A percentile compares a stretch with the other conserved stretches of the same genome.
These are phyloP conservation scores for Dryobotodes eremita DNA, from an alignment of 2,888 invertebrate genomes.

Conservation along the genomic window DNA sequence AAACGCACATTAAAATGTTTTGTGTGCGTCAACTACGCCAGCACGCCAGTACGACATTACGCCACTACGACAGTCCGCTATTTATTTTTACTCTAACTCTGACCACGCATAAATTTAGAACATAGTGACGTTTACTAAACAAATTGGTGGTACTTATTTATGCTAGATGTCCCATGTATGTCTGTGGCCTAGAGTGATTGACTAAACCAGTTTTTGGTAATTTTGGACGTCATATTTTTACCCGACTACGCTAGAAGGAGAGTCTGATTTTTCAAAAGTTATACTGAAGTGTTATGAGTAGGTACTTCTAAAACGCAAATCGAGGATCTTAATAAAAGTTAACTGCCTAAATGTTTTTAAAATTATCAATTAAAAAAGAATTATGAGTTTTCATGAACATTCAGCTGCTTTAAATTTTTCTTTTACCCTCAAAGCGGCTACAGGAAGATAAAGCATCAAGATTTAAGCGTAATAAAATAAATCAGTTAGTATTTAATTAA, in stretches of 20 bases:
- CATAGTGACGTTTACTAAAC: slow-evolving; percentile 57
- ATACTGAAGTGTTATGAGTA: not conserved
- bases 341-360: slow-evolving; percentile 4
- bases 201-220: slow-evolving; percentile 1
- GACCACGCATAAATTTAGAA: slow-evolving; percentile 60
- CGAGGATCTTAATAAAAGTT: slow-evolving; percentile 6
- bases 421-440: slow-evolving; percentile 6
- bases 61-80: slow-evolving; percentile 34
- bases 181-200: slow-evolving; percentile 13
- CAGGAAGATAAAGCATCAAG: slow-evolving; percentile 24
- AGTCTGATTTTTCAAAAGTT: not conserved
- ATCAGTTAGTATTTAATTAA: slow-evolving; percentile 39
- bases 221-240: slow-evolving; percentile 7
- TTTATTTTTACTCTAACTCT: slow-evolving; percentile 64
- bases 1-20: slow-evolving; percentile 23
- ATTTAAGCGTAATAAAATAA: slow-evolving; percentile 43
- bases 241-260: not conserved
- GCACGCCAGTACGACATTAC: slow-evolving; percentile 27
- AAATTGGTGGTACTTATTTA: slow-evolving; percentile 59
- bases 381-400: slow-evolving; percentile 20
- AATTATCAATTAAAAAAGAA: slow-evolving; percentile 27
- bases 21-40: not conserved
- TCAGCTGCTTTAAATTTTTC: slow-evolving; percentile 7
- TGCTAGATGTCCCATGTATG: slow-evolving; percentile 4
- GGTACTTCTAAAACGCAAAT: not conserved